Evolutionary conservation across 2,113 vertebrate species (phyloP), one percentile per base, ranked within the genome.

Genomic region (Stegastes partitus): DNA sequence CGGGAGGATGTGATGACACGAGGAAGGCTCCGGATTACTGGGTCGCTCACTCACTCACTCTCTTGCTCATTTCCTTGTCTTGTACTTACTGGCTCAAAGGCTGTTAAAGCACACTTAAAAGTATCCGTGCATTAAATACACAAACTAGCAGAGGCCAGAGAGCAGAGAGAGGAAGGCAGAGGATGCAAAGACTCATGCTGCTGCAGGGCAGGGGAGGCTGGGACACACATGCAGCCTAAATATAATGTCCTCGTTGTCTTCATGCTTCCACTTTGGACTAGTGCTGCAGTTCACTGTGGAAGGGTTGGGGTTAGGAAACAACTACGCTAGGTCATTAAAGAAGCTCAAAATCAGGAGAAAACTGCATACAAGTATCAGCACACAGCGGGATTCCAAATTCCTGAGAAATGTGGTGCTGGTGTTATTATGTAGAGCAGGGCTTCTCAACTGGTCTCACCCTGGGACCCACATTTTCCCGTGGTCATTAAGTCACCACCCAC

Each of bases 131-230:
- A 79, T 77, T 63, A 53, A 82, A 59, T 37, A 34, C 54, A 45
- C 62, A 65, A 63, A 67, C 64, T 22, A 77, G 42, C 56, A 15
- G 42, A 54, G 74, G 10, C 37, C 28, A 26, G 56, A 69, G 31
- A 47, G 45, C 15, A 59, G 15, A 28, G 26, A 25, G 51, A 67
- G 39, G 12, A 58, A 34, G 25, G 56, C 49, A 53, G 62, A 37
- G 34, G 69, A 49, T 64, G 61, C 61, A 74, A 83, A 79, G 53
- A 62, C 68, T 19, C 67, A 71, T 49, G 26, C 74, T 86, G 56
- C 91, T 90, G 92, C 92, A 91, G 65, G 93, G 90, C 85, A 83
- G 83, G 68, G 70, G 65, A 68, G 80, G 55, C 58, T 56, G 77
- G 34, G 62, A 63, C 68, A 70, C 44, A 80, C 65, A 62, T 39